Conservation (phyloP, 2,113 vertebrate genomes). For the Calcarius ornatus region DNA sequence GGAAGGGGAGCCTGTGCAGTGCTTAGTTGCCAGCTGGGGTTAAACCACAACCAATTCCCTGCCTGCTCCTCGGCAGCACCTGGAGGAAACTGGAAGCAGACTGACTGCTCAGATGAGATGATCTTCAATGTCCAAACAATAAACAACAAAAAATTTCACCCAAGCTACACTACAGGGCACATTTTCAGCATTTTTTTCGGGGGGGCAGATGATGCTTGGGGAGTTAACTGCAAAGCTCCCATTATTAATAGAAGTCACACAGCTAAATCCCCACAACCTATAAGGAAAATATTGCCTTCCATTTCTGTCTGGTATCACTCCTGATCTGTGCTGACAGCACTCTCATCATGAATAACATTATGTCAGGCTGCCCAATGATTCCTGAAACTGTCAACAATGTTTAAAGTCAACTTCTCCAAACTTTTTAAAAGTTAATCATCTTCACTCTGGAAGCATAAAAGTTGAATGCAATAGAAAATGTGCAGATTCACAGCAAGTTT, state of each 20-base stretch:
- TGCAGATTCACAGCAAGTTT: constrained; percentile 42
- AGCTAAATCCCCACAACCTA: constrained; percentile 21
- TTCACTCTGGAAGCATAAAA: constrained; percentile 64
- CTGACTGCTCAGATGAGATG: neutral
- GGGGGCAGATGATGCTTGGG: neutral
- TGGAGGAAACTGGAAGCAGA: constrained; percentile 37
- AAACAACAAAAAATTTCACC: neutral
- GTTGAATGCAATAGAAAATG: constrained; percentile 60
- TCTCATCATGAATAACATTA: constrained; percentile 64
- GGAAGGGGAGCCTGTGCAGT: neutral
- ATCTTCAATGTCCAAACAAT: constrained; percentile 50
- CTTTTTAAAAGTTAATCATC: constrained; percentile 72
- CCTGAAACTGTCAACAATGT: constrained; percentile 64
- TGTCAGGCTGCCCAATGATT: constrained; percentile 60
- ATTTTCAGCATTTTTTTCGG: neutral
- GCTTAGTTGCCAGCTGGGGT: neutral
- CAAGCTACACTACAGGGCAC: constrained; percentile 17
- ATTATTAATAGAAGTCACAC: constrained; percentile 13
- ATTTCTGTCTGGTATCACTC: constrained; percentile 32
- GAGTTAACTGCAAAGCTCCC: constrained; percentile 31
- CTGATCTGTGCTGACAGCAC: constrained; percentile 56
- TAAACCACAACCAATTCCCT: neutral
- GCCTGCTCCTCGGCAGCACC: constrained; percentile 19
- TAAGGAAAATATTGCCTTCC: constrained; percentile 9
- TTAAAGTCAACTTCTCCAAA: constrained; percentile 68